Conservation (phyloP, 2,888 invertebrate genomes). For the Patella caerulea region DNA sequence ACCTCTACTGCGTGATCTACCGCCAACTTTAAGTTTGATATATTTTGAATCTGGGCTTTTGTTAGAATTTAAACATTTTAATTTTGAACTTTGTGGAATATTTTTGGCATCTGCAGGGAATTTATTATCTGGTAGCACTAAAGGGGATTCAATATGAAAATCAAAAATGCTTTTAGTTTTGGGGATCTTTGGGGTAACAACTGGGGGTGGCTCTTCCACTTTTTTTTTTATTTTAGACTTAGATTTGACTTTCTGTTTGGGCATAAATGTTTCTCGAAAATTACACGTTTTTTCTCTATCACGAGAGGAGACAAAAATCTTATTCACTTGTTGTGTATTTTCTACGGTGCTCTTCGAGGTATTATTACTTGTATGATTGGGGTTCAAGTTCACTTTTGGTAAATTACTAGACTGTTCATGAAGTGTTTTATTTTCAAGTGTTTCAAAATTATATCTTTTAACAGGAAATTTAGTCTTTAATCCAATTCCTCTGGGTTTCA, state of each 20-base stretch:
- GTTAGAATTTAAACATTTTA: too few species aligned
- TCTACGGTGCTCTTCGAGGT: too few species aligned
- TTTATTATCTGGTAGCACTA: too few species aligned
- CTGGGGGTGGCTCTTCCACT: not conserved
- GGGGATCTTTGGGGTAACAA: not conserved
- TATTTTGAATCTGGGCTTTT: not conserved
- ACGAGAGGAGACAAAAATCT: not conserved
- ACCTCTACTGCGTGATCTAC: not conserved
- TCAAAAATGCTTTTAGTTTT: not conserved
- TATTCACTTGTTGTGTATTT: not conserved
- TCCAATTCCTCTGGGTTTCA: too few species aligned
- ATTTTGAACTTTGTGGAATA: too few species aligned
- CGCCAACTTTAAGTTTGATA: not conserved
- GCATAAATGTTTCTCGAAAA: not conserved
- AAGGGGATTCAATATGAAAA: not conserved
- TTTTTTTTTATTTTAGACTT: not conserved
- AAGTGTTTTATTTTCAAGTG: too few species aligned
- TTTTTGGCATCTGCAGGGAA: too few species aligned
- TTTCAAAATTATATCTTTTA: too few species aligned
- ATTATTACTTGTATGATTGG: too few species aligned
- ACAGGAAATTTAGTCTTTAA: too few species aligned
- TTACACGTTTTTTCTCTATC: not conserved
- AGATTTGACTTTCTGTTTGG: not conserved
- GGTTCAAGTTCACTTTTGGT: too few species aligned
- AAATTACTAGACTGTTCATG: too few species aligned